Evolutionary conservation across 2,888 invertebrate genomes (phyloP), one percentile per base, ranked within the genome.

Genomic region (Orchesella flavescens): DNA sequence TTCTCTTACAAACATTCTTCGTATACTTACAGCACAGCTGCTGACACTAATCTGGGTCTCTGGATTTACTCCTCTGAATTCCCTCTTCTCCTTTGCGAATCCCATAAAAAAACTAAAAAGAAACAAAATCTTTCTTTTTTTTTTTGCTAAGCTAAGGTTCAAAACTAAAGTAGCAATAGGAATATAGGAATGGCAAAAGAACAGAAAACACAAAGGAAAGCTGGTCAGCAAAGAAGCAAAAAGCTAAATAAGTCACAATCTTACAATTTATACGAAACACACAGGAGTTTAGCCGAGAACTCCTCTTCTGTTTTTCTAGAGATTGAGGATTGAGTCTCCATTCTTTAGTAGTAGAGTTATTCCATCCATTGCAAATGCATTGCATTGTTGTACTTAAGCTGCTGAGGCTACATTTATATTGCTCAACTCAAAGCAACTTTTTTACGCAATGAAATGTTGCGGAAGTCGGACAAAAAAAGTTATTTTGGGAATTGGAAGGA

Each of bases 21-120:
- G 3, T 34, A 34, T 44, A 76, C 53, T 71, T 24, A 43, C 19
- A 19, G 53, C n/a, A 43, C 55, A 43, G 46, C 75, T 63, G 61
- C 71, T 82, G 82, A 82, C 82, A 82, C 82, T 75, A 82, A 82
- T 82, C 82, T 82, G 65, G 71, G 65, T 82, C 71, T 57, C 59
- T 76, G 82, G 73, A 82, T 82, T 82, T 82, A 82, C 82, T 82
- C 69, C 71, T 69, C 57, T 49, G 72, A 19, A 66, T 75, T 63
- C 49, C 53, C 66, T 59, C 55, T 69, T 12, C 34, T 79, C 61
- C 12, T 68, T 59, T 75, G 63, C n/a, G 82, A 72, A 69, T 81
- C 81, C 61, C 81, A 75, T 81, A 74, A 81, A 74, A 81, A 81
- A 75, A 81, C 75, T 75, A 69, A 66, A 68, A 74, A 72, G 69